Conservation (phyloP, 2,113 vertebrate genomes). For the Arizona elegans region DNA sequence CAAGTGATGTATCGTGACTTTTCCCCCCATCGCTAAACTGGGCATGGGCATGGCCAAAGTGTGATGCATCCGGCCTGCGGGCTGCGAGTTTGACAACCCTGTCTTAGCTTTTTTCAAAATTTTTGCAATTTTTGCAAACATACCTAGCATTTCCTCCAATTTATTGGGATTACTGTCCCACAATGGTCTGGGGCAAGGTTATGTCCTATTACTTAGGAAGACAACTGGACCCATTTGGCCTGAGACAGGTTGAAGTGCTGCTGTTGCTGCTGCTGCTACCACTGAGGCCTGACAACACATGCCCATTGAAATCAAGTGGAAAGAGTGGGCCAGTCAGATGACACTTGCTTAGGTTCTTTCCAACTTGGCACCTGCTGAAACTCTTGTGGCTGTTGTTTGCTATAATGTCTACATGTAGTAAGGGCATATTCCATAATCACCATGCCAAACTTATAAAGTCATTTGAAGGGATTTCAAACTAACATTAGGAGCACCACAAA, state of each 20-base stretch:
- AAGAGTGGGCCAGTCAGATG: not conserved
- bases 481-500: not conserved
- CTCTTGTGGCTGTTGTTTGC: not conserved
- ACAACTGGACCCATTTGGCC: not conserved
- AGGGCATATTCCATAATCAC: not conserved
- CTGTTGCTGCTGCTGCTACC: not conserved
- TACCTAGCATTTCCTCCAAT: not conserved
- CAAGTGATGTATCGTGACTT: too few species aligned
- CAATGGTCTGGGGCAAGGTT: not conserved
- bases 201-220: not conserved
- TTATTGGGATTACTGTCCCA: not conserved
- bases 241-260: not conserved
- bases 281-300: not conserved
- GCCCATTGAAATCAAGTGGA: not conserved
- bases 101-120: not conserved
- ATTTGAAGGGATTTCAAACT: not conserved
- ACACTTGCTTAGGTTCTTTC: not conserved
- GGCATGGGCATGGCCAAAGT: too few species aligned
- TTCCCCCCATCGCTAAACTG: too few species aligned
- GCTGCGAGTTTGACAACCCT: too few species aligned
- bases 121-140: not conserved
- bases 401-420: not conserved
- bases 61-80: too few species aligned
- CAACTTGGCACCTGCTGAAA: not conserved
- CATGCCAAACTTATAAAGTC: not conserved